Base-by-base conservation (phyloP, 2,888 invertebrate species). In the Cloeon dipterum region DNA sequence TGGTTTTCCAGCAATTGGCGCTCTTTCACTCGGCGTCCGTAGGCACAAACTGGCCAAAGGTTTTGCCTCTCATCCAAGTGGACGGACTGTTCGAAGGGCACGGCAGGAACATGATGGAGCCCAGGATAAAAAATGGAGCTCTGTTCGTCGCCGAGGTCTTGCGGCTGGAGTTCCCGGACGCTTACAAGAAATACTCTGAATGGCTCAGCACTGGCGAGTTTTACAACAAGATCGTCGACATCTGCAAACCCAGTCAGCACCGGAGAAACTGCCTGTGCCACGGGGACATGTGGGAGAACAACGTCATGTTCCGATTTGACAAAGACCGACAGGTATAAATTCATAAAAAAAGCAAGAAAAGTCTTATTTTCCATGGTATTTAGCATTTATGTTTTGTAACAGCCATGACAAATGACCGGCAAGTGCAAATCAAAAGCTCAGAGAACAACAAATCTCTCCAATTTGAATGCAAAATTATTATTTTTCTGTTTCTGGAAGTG, bases 281-380 rank as follows among this genome's bases (percentile, higher is more conserved):
- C 29, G 29, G 29, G 29, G 29, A 29, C 16, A 16, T 29, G 16
- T 29, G 29, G 29, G 29, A 29, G 29, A 29, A 29, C 29, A 29
- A 29, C 16, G 16, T 29, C 13, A 29, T 29, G 29, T 29, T 29
- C 16, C 29, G 29, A 29, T 11, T 29, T 7, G 29, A 29, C 16
- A 13, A n/a, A 5, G 29, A 11, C 8, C 16, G 13, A n/a, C 29
- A 29, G n/a, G 16, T 14, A 7, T n/a, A n/a, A n/a, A n/a, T n/a
- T n/a, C n/a, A n/a, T n/a, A n/a, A n/a, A n/a, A n/a, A n/a, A n/a
- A n/a, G n/a, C n/a, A n/a, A n/a, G n/a, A n/a, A n/a, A n/a, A n/a
- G n/a, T n/a, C n/a, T n/a, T n/a, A n/a, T n/a, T n/a, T n/a, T n/a
- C n/a, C n/a, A n/a, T n/a, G n/a, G n/a, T n/a, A n/a, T n/a, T n/a